Evolutionary conservation across 2,113 vertebrate species (phyloP), one percentile per base, ranked within the genome.

Genomic region (Pterocles gutturalis): DNA sequence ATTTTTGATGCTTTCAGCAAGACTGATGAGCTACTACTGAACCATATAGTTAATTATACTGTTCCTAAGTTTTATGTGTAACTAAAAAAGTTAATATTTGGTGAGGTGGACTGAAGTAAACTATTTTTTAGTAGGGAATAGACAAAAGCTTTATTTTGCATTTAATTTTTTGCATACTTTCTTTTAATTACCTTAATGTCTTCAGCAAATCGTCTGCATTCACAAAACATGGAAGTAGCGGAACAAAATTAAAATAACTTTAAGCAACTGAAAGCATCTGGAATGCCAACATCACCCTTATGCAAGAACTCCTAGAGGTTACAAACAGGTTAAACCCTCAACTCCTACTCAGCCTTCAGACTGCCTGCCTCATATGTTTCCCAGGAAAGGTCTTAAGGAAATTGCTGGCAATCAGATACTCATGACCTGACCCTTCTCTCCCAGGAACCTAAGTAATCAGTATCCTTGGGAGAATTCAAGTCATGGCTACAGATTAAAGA

Each of bases 331-430:
- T 95, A 96, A 93, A 22, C 45, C 24, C 57, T n/a, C 72, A 87
- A 60, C n/a, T 66, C 53, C 64, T 83, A 17, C 41, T 51, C 62
- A 83, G 71, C 55, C 29, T 95, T 73, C 71, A 1, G 2, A 87
- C 20, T n/a, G 33, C 71, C 51, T 34, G 77, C 31, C n/a, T 78
- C 45, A 3, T 20, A 36, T 25, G 57, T 90, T 94, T 94, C 89
- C 77, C 92, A 90, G 89, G 46, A 51, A 85, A 31, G 57, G 66
- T 72, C 48, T 85, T 55, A 60, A 88, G 95, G 90, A 96, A 96
- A 96, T 92, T 91, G 94, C 72, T 75, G 69, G 89, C 87, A 97
- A 96, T 95, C 91, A 96, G 91, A 92, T 78, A 95, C 93, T 79
- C 77, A 43, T 83, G 93, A 96, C 94, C 94, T 89, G 86, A 95